Conservation (phyloP, 2,797 vertebrate species). For the Anguilla pacifica region DNA sequence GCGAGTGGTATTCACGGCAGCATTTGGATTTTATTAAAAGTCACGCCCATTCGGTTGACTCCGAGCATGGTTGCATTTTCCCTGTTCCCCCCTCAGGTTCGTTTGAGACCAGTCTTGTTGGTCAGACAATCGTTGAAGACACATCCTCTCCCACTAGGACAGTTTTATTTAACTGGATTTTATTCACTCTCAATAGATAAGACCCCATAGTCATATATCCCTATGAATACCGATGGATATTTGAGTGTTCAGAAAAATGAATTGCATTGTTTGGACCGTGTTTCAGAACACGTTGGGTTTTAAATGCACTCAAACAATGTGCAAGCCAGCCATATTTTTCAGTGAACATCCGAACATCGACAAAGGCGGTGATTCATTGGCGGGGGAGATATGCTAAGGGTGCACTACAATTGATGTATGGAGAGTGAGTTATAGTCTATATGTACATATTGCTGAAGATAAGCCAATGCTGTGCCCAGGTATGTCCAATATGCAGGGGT, state of each 20-base stretch:
- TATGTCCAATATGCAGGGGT: not conserved
- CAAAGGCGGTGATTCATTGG: not conserved
- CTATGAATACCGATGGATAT: not conserved
- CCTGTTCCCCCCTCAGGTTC: slow-evolving; percentile 31
- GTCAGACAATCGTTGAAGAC: slow-evolving; percentile 33
- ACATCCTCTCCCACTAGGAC: slow-evolving; percentile 48
- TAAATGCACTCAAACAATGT: not conserved
- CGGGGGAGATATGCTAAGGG: not conserved
- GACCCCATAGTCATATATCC: not conserved
- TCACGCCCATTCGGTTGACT: slow-evolving; percentile 51
- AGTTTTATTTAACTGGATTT: slow-evolving; percentile 43
- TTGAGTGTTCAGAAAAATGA: not conserved
- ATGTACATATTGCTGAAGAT: not conserved
- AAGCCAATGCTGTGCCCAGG: not conserved
- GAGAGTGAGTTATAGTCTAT: not conserved
- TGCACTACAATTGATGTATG: not conserved
- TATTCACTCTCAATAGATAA: not conserved
- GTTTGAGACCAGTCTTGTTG: slow-evolving; percentile 30
- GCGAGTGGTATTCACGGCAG: slow-evolving; percentile 67
- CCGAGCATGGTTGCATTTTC: slow-evolving; percentile 58
- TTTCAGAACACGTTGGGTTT: not conserved
- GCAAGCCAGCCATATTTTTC: not conserved
- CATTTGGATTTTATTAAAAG: slow-evolving; percentile 52
- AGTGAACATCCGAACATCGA: not conserved
- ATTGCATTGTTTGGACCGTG: not conserved